These are phyloP conservation scores for Callitettix versicolor DNA, from an alignment of 1,140 invertebrate genomes.

Conservation along the genomic window DNA sequence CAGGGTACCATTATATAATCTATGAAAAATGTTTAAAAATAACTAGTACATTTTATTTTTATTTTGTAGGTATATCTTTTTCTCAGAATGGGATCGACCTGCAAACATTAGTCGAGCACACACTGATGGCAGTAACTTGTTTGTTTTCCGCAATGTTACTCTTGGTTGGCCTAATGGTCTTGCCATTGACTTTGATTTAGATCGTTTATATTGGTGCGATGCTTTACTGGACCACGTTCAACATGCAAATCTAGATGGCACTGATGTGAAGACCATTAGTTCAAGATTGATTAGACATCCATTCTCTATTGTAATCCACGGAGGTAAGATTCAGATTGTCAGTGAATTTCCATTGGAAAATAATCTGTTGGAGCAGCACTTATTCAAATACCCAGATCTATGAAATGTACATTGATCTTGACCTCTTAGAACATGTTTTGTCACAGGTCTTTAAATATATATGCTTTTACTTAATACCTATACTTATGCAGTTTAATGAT, in stretches of 20 bases:
- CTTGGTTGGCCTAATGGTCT: constrained; percentile 94
- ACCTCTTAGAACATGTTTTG: no score
- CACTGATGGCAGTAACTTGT: constrained; percentile 73
- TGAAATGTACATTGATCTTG: no score
- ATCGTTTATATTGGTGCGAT: constrained; percentile 91
- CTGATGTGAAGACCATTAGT: constrained; percentile 82
- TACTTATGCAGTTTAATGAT: no score
- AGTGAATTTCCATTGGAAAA: no score
- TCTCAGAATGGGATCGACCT: constrained; percentile 92
- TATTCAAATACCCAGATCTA: no score
- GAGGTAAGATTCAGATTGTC: constrained; percentile 41
- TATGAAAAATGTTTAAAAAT: no score
- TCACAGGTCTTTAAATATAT: no score
- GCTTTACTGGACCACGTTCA: constrained; percentile 91
- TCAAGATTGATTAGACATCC: constrained; percentile 85
- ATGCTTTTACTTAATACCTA: no score
- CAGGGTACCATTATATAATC: no score
- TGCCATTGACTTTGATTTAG: constrained; percentile 78
- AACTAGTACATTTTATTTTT: no score
- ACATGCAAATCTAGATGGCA: constrained; percentile 87
- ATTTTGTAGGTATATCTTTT: constrained; percentile 62
- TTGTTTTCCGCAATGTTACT: constrained; percentile 85
- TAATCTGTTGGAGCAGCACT: no score
- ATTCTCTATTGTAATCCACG: constrained; percentile 89
- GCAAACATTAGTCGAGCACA: constrained; percentile 88